phyloP scores from a whole-genome alignment of 2,113 vertebrate species.

The Strigops habroptila region DNA sequence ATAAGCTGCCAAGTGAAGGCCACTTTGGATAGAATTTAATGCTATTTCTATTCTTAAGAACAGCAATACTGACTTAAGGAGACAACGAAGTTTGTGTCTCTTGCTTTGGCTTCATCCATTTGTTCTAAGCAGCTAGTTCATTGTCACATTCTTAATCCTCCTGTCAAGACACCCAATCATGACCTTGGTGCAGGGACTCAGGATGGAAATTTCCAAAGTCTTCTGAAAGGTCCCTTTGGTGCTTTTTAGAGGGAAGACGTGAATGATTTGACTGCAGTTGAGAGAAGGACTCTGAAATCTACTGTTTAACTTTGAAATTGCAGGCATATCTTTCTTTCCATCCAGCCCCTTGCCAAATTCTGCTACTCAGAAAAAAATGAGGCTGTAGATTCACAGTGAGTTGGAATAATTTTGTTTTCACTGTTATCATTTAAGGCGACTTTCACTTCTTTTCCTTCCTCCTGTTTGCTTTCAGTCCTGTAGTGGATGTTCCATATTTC shows the following conservation, averaged over 20 bases:
- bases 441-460: background rate
- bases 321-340: background rate
- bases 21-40: background rate
- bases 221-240: background rate
- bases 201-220: background rate
- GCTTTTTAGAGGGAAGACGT: background rate
- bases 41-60: background rate
- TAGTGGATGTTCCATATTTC: background rate
- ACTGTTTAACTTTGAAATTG: background rate
- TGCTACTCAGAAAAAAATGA: background rate
- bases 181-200: background rate
- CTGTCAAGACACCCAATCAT: background rate
- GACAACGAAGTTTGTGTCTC: background rate
- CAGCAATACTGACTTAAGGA: background rate
- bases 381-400: background rate
- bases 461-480: background rate
- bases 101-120: background rate
- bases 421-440: background rate
- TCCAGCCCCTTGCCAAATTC: background rate
- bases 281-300: background rate
- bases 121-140: background rate
- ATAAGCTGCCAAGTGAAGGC: background rate
- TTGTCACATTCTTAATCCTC: background rate
- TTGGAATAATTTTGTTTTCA: background rate
- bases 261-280: background rate